Evolutionary conservation across 2,888 invertebrate genomes (phyloP), one percentile per base, ranked within the genome.

Genomic region (Leptinotarsa haldemani): DNA sequence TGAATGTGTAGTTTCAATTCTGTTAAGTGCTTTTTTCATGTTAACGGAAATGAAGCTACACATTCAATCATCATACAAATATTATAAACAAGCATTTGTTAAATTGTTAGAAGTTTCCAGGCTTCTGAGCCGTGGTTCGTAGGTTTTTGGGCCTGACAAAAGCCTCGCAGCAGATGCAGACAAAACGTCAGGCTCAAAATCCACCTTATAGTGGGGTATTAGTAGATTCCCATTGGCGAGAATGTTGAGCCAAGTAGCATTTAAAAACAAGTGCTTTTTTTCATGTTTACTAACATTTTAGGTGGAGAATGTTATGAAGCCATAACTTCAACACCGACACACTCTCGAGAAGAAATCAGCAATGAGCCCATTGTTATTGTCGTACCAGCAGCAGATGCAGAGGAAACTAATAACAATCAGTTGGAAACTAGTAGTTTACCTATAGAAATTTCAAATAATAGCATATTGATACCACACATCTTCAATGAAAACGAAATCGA

Each of bases 361-460:
- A 56, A 18, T 56, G 22, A 58, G 58, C 58, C 58, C 58, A 58
- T 58, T 58, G 25, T 58, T 58, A 58, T 58, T 25, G 58, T 56
- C 56, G 56, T 56, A 56, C 56, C 56, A 56, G 56, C 56, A 56
- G 56, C 9, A 56, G 56, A 56, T 56, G 56, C 56, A 56, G 56
- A 56, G 22, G 56, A 22, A 56, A 56, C 56, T 56, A 7, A 56
- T 53, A 53, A 53, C 53, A 53, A 53, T 53, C 56, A 20, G 16
- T 56, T 56, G 56, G 22, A 56, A 56, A 56, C 9, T 56, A 25
- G 9, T 56, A 56, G 56, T 56, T 56, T 56, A 20, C 56, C 22
- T 22, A 56, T 56, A 22, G 56, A 22, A 56, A 56, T 20, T 56
- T 56, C 16, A 56, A 56, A 56, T 56, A 20, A 56, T 56, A 56